phyloP scores from a whole-genome alignment of 1,140 invertebrate species.

The Diprion similis region DNA sequence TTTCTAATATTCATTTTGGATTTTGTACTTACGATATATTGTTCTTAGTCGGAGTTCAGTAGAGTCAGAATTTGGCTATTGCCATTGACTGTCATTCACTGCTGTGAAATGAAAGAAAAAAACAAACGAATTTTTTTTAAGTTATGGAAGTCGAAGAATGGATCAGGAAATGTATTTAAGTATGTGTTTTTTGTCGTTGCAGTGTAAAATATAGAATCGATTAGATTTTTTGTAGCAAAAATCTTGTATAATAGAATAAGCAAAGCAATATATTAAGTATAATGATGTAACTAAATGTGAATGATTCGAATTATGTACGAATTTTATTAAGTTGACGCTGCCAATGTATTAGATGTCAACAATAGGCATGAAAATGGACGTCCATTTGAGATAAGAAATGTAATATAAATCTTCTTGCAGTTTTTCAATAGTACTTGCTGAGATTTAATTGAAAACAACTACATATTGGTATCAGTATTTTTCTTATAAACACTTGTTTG shows the following conservation, averaged over 20 bases:
- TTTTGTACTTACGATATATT: no score
- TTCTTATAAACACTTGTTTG: background rate
- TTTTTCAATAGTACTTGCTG: background rate
- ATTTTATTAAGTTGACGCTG: slow-evolving; percentile 1
- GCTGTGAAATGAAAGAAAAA: no score
- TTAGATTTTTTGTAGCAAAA: background rate
- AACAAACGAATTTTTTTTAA: background rate
- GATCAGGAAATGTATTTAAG: background rate
- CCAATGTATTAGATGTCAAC: slow-evolving; percentile 4
- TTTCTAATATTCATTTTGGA: no score
- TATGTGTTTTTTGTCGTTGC: background rate
- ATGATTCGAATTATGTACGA: background rate
- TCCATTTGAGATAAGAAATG: background rate
- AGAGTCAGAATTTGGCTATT: no score
- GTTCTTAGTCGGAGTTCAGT: no score
- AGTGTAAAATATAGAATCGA: background rate
- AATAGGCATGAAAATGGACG: background rate
- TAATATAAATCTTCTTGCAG: background rate
- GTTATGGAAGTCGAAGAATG: background rate
- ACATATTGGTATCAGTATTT: background rate
- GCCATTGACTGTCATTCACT: no score
- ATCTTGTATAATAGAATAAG: background rate
- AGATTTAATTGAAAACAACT: background rate
- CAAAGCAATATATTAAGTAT: background rate
- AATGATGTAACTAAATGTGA: background rate